Evolutionary conservation across 2,888 invertebrate genomes (phyloP), one percentile per base, ranked within the genome.

Genomic region (Acrobasis consociella): DNA sequence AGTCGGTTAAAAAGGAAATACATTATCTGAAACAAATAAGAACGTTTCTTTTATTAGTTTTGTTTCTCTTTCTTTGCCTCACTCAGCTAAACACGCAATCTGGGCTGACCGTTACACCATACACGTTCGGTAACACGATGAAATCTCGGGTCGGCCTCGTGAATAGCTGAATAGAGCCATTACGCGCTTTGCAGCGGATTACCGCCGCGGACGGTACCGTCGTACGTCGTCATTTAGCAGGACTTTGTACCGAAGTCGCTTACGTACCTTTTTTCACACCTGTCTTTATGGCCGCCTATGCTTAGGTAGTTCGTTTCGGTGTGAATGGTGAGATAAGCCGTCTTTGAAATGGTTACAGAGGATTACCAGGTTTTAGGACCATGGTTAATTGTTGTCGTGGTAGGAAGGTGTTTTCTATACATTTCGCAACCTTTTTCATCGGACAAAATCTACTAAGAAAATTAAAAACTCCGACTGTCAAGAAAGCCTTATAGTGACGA

Each of bases 1-100:
- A n/a, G n/a, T n/a, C n/a, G n/a, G 1, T 13, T 2, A 13, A 11
- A 1, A 31, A 52, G 31, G 31, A 52, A n/a, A 31, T 11, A 52
- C 8, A 13, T 11, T 11, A 13, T 13, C 37, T 9, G 10, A 15
- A 22, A 56, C 42, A 56, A 56, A 56, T 37, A 55, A 37, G 17
- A 13, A 9, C 56, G 46, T 56, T 56, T 22, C n/a, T 22, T 56
- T 56, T 42, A 56, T 56, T 56, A 56, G 56, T 56, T 56, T 46
- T 56, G 56, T 56, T 56, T 56, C 38, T 22, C 38, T 56, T 42
- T 17, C 56, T 42, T 56, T 11, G 11, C 42, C 11, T 42, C 31
- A 9, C 11, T 55, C 15, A 39, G 55, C 38, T 42, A 13, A 11
- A 39, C 42, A 56, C 55, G 56, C 56, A 42, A 56, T 56, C 56